phyloP scores from a whole-genome alignment of 2,797 vertebrate species.

The Hipposideros larvatus region DNA sequence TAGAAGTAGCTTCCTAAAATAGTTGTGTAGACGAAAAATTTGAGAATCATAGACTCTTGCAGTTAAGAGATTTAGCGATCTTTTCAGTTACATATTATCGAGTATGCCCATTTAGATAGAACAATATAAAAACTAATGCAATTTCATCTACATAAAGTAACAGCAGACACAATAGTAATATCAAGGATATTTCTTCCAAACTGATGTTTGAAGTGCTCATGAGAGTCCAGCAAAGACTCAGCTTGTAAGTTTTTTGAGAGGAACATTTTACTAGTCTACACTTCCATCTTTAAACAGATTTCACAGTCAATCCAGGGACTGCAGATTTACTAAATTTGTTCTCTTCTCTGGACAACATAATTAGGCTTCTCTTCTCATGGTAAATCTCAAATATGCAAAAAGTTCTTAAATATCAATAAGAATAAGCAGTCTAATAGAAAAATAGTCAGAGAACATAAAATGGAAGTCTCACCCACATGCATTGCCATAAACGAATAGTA shows the following conservation, averaged over 20 bases:
- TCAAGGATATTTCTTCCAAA: background rate
- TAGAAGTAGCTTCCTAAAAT: background rate
- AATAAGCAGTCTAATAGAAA: background rate
- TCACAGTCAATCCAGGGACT: background rate
- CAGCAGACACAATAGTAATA: background rate
- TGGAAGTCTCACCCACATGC: background rate
- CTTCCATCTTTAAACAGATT: background rate
- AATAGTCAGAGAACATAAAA: background rate
- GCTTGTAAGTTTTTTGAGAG: background rate
- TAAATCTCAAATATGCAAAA: conserved; percentile 19
- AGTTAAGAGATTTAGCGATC: background rate
- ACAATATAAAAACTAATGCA: background rate
- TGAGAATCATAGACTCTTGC: background rate
- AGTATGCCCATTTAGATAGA: background rate
- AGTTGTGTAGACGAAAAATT: background rate
- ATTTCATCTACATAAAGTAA: background rate
- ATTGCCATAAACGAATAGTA: background rate
- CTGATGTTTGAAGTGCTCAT: background rate
- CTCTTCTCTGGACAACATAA: background rate
- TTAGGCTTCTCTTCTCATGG: background rate
- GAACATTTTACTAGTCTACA: background rate
- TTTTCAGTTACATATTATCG: background rate
- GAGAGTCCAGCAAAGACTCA: background rate
- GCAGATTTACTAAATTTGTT: background rate
- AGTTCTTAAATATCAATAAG: background rate